phyloP scores from a whole-genome alignment of 2,797 vertebrate species.

The Ibycter americanus region DNA sequence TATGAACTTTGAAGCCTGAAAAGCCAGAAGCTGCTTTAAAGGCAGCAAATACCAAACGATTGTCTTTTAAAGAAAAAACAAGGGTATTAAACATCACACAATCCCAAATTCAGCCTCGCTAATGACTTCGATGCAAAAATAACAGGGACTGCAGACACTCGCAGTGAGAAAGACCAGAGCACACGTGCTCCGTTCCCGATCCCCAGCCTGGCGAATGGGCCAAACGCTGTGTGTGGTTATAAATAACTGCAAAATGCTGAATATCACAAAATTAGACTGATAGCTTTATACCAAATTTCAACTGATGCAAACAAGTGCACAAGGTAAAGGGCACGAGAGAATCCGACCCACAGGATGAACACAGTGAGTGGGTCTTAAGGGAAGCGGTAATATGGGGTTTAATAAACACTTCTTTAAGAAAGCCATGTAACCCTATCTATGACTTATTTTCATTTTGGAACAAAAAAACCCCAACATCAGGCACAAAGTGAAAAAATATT shows the following conservation, averaged over 20 bases:
- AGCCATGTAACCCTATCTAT: not conserved
- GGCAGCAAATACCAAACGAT: not conserved
- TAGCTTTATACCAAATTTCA: not conserved
- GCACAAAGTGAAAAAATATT: not conserved
- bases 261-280: not conserved
- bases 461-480: not conserved
- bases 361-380: rapidly evolving
- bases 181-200: rapidly evolving
- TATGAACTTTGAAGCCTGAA: not conserved
- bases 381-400: not conserved
- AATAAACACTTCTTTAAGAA: not conserved
- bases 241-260: not conserved
- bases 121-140: not conserved
- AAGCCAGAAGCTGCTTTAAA: not conserved
- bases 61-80: not conserved
- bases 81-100: not conserved
- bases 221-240: rapidly evolving
- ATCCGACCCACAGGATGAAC: rapidly evolving
- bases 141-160: not conserved
- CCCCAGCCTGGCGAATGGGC: rapidly evolving
- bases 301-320: rapidly evolving
- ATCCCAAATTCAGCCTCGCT: not conserved
- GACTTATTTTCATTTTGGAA: not conserved
- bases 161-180: not conserved
- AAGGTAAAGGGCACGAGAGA: not conserved